phyloP scores from a whole-genome alignment of 2,888 invertebrate genomes.

The Chrysina gloriosa region DNA sequence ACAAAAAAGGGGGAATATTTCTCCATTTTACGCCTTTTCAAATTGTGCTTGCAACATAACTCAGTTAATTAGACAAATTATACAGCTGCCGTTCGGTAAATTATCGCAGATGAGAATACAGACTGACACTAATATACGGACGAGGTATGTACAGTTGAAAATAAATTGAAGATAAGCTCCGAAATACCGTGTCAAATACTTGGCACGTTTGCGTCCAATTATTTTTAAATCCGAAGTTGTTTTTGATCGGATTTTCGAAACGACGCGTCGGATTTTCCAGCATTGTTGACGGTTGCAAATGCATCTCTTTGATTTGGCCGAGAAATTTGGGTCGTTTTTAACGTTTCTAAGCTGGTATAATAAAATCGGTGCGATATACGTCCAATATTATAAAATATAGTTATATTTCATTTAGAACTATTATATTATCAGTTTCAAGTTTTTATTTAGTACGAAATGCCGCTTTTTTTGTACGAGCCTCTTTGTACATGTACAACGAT shows the following conservation, averaged over 20 bases:
- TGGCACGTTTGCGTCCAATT: neutral
- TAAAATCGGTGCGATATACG: too few relatives aligned
- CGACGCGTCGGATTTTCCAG: neutral
- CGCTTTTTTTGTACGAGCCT: too few relatives aligned
- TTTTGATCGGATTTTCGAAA: neutral
- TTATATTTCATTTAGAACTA: too few relatives aligned
- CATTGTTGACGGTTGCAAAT: neutral
- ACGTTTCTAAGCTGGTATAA: too few relatives aligned
- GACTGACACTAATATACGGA: neutral
- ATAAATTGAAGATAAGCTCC: slow-evolving; percentile 1
- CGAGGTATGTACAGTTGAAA: neutral
- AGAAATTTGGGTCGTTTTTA: neutral
- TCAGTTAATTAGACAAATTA: neutral
- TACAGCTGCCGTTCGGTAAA: neutral
- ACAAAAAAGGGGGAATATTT: too few relatives aligned
- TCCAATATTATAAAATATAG: too few relatives aligned
- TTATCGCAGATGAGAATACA: neutral
- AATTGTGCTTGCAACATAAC: neutral
- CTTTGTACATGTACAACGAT: too few relatives aligned
- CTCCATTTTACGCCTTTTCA: too few relatives aligned
- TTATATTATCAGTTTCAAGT: too few relatives aligned
- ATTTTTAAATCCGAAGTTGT: neutral
- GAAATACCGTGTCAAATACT: neutral
- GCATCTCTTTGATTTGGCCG: neutral
- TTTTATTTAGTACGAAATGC: too few relatives aligned